Evolutionary conservation across 1,140 invertebrate species (phyloP), one percentile per base, ranked within the genome.

Genomic region (Steinernema khuongi): DNA sequence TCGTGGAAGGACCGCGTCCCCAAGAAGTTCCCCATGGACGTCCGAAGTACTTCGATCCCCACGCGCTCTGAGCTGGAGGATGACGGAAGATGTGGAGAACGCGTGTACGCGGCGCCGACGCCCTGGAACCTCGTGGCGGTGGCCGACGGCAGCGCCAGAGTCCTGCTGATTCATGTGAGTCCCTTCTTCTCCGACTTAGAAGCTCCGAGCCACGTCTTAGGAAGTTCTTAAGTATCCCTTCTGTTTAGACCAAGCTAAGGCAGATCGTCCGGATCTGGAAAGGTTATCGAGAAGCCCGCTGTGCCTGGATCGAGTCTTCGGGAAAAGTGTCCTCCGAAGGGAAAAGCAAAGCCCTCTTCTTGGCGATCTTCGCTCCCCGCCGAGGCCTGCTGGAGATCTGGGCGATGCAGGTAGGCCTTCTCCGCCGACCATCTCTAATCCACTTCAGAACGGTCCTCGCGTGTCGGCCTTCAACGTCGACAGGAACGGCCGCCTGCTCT

Each of bases 381-480:
- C 14, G 50, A 60, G 50, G 50, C 4, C 50, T 60, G 14, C 26
- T 60, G 50, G 50, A 60, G 22, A 22, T 60, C 2, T 60, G 50
- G 50, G 50, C 50, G 4, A 60, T 60, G 50, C 50, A 60, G 36
- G 36, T 41, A 41, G n/a, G 36, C 7, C 7, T n/a, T 41, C 36
- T 11, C 36, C n/a, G 7, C 7, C 7, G n/a, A 11, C 7, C 36
- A 11, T 41, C 7, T 41, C 7, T 41, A 41, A 11, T 41, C 7
- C 7, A 41, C n/a, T 7, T 41, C n/a, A 41, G 22, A 60, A 60
- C 26, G 50, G 50, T 17, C 50, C 50, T 4, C 7, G 50, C 14
- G 50, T 60, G 7, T 60, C 50, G 7, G 50, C 50, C 4, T 60
- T 60, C 50, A 60, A 60, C 50, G 50, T 60, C 11, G 50, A 60